These are phyloP conservation scores for Lucinisca nassula DNA, from an alignment of 2,888 invertebrate genomes.

Conservation along the genomic window DNA sequence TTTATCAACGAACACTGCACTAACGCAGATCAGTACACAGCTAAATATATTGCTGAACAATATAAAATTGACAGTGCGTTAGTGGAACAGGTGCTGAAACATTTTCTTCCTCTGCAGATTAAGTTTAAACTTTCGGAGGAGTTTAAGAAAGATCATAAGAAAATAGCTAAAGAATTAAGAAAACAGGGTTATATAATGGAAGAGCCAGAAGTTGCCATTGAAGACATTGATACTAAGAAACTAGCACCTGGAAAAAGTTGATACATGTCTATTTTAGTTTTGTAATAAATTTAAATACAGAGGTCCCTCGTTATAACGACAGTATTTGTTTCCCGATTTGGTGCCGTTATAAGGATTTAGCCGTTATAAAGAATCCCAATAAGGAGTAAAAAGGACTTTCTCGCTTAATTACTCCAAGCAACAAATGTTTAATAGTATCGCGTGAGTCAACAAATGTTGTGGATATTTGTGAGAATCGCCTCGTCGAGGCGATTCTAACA, in stretches of 20 bases:
- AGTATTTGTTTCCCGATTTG: no score
- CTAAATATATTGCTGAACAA: neutral
- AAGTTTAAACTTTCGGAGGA: neutral
- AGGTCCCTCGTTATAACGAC: no score
- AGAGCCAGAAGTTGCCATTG: neutral
- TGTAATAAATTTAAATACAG: no score
- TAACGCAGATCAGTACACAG: neutral
- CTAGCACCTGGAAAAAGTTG: neutral
- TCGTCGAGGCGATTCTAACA: no score
- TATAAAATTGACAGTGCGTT: neutral
- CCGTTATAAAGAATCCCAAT: no score
- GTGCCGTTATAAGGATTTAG: no score
- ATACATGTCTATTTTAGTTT: neutral
- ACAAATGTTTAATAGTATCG: no score
- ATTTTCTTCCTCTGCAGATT: neutral
- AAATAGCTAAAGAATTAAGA: neutral
- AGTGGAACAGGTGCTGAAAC: neutral
- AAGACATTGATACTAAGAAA: neutral
- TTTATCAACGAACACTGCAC: neutral
- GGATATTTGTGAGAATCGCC: no score
- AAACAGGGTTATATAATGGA: neutral
- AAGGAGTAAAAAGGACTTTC: no score
- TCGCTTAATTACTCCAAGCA: no score
- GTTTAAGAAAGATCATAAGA: conserved; percentile 13
- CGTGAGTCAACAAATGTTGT: no score